Base-by-base conservation (phyloP, 2,113 vertebrate species). In the Oceanodroma tethys region DNA sequence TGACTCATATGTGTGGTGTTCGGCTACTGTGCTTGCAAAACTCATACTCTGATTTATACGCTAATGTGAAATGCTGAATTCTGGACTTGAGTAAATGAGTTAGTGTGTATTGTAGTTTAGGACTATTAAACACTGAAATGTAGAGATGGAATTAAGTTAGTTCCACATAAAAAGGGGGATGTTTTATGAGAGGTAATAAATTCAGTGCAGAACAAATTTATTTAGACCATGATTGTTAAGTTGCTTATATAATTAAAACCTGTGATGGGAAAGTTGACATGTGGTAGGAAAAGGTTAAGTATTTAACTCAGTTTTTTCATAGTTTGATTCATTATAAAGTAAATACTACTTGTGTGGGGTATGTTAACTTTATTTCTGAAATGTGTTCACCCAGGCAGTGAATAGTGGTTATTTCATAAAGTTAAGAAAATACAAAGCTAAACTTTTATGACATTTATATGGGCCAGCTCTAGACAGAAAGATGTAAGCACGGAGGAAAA, bases 281-380 rank as follows among this genome's bases (percentile, higher is more conserved):
- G 2, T 60, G 52, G n/a, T 55, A 38, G 70, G 66, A 89, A 93
- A 87, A 93, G 30, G 52, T 80, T 87, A 92, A 88, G 67, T 76
- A 58, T 70, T 88, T 97, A 94, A 83, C 62, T 52, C 7, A 63
- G 1, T 43, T 95, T 94, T 88, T 90, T 95, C 80, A 88, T 23
- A 67, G 11, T 78, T 86, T 60, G 40, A 91, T 85, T 81, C 65
- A 74, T 75, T 80, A 43, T 81, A 84, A 85, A 19, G 42, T 94
- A 95, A 96, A 96, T 83, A 71, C 32, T 59, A 73, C 80, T 58
- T 62, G 63, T 84, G 63, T 91, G 71, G 38, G 59, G 36, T 86
- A 87, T 58, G 48, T 95, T 93, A 90, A 86, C 55, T 91, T 93
- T 85, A 73, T 92, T 98, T 92, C 67, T 91, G 88, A 88, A 96